phyloP scores from a whole-genome alignment of 2,888 invertebrate genomes.

The Ectemnius cavifrons region DNA sequence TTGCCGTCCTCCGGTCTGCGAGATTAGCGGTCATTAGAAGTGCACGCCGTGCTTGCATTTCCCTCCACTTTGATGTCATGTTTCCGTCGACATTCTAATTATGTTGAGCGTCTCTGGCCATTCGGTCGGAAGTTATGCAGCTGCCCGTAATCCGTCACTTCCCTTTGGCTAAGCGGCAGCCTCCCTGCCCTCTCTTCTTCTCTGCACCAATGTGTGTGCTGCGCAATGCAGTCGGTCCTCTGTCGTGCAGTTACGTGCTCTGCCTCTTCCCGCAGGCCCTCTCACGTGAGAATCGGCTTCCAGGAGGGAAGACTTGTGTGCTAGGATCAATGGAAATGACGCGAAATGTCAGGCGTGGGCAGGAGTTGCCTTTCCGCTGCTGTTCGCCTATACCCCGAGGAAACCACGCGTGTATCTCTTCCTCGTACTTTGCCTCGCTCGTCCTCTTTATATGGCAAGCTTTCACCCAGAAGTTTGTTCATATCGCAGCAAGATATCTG shows the following conservation, averaged over 20 bases:
- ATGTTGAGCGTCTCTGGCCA: conserved; percentile 1
- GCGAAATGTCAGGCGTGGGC: conserved; percentile 46
- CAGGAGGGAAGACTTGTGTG: background rate
- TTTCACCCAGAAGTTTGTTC: conserved; percentile 50
- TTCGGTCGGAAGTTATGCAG: conserved; percentile 11
- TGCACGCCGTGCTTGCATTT: background rate
- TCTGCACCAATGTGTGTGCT: background rate
- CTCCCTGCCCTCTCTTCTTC: background rate
- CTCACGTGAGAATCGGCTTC: background rate
- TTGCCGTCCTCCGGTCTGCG: too few species aligned
- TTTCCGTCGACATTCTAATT: conserved; percentile 20
- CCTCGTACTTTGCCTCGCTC: background rate
- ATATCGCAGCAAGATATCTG: too few species aligned
- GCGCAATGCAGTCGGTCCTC: background rate
- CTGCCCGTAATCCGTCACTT: conserved; percentile 23
- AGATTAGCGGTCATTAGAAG: too few species aligned
- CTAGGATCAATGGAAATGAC: conserved; percentile 17
- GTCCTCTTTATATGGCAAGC: conserved; percentile 46
- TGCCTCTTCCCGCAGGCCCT: background rate
- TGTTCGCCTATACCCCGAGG: conserved; percentile 10
- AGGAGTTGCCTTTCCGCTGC: conserved; percentile 40
- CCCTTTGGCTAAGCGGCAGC: conserved; percentile 10
- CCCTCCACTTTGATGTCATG: background rate
- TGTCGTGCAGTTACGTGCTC: background rate
- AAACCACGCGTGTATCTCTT: background rate